These are phyloP conservation scores for Brotogeris chrysoptera DNA, from an alignment of 2,797 vertebrate species.

Conservation along the genomic window DNA sequence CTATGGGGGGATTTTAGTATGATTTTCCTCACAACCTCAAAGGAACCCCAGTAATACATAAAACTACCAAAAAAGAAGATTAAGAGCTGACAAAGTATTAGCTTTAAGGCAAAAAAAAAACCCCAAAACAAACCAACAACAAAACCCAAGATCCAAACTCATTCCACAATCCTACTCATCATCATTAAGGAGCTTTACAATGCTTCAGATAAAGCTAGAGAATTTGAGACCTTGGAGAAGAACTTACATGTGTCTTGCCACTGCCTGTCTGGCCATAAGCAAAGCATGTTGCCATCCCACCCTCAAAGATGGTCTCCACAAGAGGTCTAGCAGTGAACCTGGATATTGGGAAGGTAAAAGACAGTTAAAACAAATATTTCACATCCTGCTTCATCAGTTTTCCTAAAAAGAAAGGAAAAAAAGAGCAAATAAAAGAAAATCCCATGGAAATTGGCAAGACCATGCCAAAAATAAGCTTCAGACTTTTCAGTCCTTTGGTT, in stretches of 20 bases:
- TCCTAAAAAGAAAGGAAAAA: not conserved
- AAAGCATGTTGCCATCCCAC: slow-evolving; percentile 90
- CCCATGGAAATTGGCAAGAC: not conserved
- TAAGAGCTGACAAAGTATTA: not conserved
- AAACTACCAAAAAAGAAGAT: not conserved
- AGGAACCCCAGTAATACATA: not conserved
- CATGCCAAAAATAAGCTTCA: not conserved
- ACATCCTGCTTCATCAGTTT: not conserved
- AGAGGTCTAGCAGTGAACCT: slow-evolving; percentile 94
- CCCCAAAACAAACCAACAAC: no score
- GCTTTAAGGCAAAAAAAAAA: not conserved
- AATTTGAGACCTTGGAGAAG: not conserved
- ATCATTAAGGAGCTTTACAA: not conserved
- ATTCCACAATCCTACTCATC: not conserved
- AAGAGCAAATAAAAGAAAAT: not conserved
- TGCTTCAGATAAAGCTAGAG: not conserved
- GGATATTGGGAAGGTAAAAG: slow-evolving; percentile 6
- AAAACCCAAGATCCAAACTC: not conserved
- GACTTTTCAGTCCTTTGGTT: not conserved
- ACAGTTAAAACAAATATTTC: not conserved
- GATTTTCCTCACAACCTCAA: not conserved
- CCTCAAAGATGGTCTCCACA: slow-evolving; percentile 92
- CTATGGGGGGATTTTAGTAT: not conserved
- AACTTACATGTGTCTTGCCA: slow-evolving; percentile 95
- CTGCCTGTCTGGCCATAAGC: slow-evolving; percentile 98